These are phyloP conservation scores for Parnassius glacialis DNA, from an alignment of 2,888 invertebrate species.

Conservation along the genomic window DNA sequence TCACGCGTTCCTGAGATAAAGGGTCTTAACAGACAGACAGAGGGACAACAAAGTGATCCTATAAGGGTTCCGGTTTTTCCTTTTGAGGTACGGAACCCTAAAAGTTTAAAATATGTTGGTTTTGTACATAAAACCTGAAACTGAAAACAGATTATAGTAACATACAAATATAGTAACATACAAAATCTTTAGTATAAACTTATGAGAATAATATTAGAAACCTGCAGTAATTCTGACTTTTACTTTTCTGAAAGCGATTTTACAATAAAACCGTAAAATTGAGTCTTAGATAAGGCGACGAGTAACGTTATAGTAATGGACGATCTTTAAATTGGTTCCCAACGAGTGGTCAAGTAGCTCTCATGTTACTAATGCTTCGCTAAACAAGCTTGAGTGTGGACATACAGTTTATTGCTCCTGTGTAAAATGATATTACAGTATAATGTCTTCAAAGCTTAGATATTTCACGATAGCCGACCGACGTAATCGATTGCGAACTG, in stretches of 20 bases:
- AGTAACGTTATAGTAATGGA: conserved; percentile 7
- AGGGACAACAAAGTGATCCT: no score
- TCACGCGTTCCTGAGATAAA: no score
- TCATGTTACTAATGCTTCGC: conserved; percentile 25
- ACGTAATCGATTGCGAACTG: conserved; percentile 18
- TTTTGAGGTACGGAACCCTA: no score
- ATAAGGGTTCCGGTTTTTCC: no score
- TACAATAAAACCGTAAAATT: conserved; percentile 12
- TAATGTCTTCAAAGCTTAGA: background rate
- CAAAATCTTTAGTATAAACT: no score
- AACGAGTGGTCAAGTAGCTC: conserved; percentile 17
- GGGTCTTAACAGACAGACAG: no score
- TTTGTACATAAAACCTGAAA: no score
- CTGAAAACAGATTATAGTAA: no score
- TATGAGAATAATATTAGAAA: background rate
- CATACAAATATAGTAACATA: no score
- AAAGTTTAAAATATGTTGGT: no score
- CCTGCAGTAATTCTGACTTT: conserved; percentile 6
- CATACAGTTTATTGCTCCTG: conserved; percentile 17
- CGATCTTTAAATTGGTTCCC: conserved; percentile 17
- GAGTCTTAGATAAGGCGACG: conserved; percentile 8
- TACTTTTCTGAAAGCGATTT: conserved; percentile 18
- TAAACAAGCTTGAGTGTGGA: conserved; percentile 21
- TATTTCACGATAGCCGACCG: conserved; percentile 9
- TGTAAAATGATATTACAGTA: conserved; percentile 13